Percentiles rank a stretch among this genome's conserved stretches.
phyloP scores from a whole-genome alignment of 2,797 vertebrate species.

The Amazonetta brasiliensis region DNA sequence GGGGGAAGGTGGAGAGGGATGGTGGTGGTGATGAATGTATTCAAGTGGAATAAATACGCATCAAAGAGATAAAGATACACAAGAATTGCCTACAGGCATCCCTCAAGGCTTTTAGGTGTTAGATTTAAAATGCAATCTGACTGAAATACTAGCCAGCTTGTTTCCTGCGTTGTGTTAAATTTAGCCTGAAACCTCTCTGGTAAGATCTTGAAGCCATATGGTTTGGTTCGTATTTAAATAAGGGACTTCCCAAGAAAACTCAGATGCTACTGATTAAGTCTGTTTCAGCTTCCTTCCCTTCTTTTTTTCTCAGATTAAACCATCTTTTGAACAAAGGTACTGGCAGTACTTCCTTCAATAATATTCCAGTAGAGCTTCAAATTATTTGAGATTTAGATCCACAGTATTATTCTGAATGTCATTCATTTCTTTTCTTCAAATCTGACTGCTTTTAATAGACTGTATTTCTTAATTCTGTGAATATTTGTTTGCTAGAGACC shows the following conservation, averaged over 20 bases:
- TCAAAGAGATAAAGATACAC: background rate
- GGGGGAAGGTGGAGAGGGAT: too few species aligned
- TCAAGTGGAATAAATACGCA: background rate
- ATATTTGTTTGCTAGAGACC: background rate
- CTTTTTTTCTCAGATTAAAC: constrained; percentile 20
- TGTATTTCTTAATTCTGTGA: background rate
- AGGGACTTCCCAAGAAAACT: constrained; percentile 17
- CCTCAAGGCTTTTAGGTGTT: rapidly evolving
- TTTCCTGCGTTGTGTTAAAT: constrained; percentile 5
- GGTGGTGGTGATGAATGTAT: background rate
- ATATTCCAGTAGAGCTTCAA: background rate
- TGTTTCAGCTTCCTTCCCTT: constrained; percentile 3
- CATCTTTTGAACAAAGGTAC: background rate
- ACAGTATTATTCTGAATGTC: background rate
- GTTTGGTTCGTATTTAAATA: constrained; percentile 26
- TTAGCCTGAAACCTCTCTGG: constrained; percentile 27
- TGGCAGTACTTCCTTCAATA: background rate
- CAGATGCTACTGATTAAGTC: background rate
- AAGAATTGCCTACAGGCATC: background rate
- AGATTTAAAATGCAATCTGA: background rate
- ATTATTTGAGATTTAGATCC: background rate
- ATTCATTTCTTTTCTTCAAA: background rate
- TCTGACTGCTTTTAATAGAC: background rate
- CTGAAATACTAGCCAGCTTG: background rate
- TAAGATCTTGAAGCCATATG: constrained; percentile 28